These are phyloP conservation scores for Ferdinandea cuprea DNA, from an alignment of 2,888 invertebrate species.

Conservation along the genomic window DNA sequence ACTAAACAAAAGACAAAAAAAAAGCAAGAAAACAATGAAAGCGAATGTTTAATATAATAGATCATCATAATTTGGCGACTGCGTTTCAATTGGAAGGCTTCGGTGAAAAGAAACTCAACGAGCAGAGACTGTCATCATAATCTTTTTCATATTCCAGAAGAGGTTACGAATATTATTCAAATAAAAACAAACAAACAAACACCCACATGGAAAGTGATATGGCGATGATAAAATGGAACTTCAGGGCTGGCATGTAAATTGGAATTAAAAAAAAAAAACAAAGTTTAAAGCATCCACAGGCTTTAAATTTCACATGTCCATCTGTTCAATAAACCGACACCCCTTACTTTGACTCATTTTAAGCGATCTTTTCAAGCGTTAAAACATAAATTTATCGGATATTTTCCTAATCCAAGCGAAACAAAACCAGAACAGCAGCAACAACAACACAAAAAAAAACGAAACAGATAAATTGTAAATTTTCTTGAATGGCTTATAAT, in stretches of 20 bases:
- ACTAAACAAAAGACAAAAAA: background rate
- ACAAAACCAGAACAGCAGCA: slow-evolving; percentile 3
- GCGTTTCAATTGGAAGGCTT: slow-evolving; percentile 63
- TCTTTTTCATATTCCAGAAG: slow-evolving; percentile 17
- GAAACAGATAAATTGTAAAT: slow-evolving; percentile 25
- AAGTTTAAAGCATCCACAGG: slow-evolving; percentile 31
- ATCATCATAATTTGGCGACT: slow-evolving; percentile 72
- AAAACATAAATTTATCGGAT: slow-evolving; percentile 44
- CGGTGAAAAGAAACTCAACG: slow-evolving; percentile 33
- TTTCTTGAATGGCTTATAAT: slow-evolving; percentile 11
- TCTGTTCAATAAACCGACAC: background rate
- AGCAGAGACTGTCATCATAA: slow-evolving; percentile 24
- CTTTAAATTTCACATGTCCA: slow-evolving; percentile 32
- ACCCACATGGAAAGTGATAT: background rate
- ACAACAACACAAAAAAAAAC: background rate
- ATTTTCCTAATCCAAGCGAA: slow-evolving; percentile 33
- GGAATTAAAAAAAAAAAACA: slow-evolving; percentile 55
- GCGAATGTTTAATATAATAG: slow-evolving; percentile 58
- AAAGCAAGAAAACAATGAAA: slow-evolving; percentile 13
- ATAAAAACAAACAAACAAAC: slow-evolving; percentile 2
- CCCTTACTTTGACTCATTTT: background rate
- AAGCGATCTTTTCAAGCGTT: slow-evolving; percentile 13
- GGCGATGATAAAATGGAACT: background rate
- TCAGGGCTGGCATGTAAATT: slow-evolving; percentile 27
- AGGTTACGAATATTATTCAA: slow-evolving; percentile 14